These are phyloP conservation scores for Drosophila peninsularis DNA, from an alignment of 2,888 invertebrate genomes.

Conservation along the genomic window DNA sequence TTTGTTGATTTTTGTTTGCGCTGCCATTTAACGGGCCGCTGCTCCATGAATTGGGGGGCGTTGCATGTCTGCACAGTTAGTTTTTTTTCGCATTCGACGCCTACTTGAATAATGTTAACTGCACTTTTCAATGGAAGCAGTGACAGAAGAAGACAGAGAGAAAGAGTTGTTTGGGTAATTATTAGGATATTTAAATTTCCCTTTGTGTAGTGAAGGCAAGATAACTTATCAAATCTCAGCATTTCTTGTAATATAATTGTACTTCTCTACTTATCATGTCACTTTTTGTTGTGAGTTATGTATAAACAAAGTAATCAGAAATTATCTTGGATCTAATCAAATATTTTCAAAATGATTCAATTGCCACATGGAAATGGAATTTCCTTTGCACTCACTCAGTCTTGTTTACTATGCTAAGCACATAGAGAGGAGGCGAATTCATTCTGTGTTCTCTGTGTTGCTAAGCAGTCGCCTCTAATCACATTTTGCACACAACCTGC, in stretches of 20 bases:
- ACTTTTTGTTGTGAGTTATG: neutral
- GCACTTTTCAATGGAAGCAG: neutral
- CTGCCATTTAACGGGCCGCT: slow-evolving; percentile 56
- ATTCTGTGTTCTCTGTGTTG: slow-evolving; percentile 57
- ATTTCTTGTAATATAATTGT: slow-evolving; percentile 1
- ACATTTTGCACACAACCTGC: slow-evolving; percentile 70
- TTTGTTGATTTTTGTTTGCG: slow-evolving; percentile 46
- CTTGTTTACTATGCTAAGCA: neutral
- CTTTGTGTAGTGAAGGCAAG: neutral
- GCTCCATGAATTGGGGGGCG: slow-evolving; percentile 41
- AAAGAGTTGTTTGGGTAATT: neutral
- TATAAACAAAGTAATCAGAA: slow-evolving; percentile 7
- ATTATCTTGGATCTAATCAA: slow-evolving; percentile 22
- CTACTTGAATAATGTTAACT: slow-evolving; percentile 15
- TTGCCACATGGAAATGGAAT: slow-evolving; percentile 17
- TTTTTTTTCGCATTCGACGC: slow-evolving; percentile 19
- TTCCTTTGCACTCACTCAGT: slow-evolving; percentile 11
- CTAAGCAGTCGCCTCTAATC: slow-evolving; percentile 52
- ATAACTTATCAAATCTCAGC: slow-evolving; percentile 2
- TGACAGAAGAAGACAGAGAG: neutral
- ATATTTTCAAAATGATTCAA: slow-evolving; percentile 12
- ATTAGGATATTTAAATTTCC: neutral
- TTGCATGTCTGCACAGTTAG: slow-evolving; percentile 48
- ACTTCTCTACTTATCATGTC: neutral
- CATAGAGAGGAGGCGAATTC: slow-evolving; percentile 2